Evolutionary conservation across 2,888 invertebrate genomes (phyloP).

Genomic region (Neoascia interrupta): DNA sequence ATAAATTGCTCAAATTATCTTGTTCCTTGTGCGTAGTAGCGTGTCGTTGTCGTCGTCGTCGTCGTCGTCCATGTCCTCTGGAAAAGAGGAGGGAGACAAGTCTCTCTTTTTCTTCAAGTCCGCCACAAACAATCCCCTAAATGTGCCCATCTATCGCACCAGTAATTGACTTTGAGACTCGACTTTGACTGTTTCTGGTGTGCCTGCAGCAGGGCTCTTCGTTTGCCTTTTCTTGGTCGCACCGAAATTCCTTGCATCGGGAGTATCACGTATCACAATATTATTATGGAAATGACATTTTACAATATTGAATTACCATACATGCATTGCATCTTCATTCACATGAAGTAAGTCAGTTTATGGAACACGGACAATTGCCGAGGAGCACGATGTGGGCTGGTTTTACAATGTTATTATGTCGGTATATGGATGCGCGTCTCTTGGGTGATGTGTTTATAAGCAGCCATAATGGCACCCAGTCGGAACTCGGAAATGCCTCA

Average conservation of each 20-base stretch:
- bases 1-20: conserved; percentile 60
- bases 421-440: neutral
- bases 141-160: conserved; percentile 26
- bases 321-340: conserved; percentile 14
- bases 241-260: neutral
- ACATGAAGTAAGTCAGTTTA: neutral
- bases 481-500: too few relatives aligned
- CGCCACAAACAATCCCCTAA: neutral
- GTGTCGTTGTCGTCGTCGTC: too few relatives aligned
- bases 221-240: neutral
- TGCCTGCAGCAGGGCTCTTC: neutral
- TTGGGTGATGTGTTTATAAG: too few relatives aligned
- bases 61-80: too few relatives aligned
- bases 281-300: conserved; percentile 45
- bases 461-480: conserved; percentile 7
- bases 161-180: conserved; percentile 57
- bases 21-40: too few relatives aligned
- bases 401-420: neutral
- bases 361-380: neutral
- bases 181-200: neutral
- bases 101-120: neutral
- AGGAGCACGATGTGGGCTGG: neutral
- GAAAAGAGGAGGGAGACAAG: neutral
- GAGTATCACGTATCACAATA: conserved; percentile 37
- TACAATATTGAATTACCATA: conserved; percentile 14